Conservation (phyloP, 92 coral and sea anemone species). For the Bergia puertoricense region DNA sequence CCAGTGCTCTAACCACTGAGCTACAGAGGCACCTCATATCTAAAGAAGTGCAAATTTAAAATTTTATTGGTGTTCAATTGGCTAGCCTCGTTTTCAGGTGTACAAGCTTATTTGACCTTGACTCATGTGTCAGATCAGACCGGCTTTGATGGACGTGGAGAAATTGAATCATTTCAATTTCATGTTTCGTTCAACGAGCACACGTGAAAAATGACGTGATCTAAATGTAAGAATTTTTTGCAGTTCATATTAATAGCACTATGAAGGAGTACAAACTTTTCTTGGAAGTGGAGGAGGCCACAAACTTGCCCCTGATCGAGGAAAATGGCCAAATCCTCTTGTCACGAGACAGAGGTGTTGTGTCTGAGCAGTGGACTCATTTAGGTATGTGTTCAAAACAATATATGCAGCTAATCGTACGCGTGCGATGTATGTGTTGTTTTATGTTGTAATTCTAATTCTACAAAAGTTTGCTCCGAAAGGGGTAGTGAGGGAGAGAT, state of each 20-base stretch:
- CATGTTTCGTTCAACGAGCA: too few species aligned
- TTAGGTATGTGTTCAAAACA: background rate
- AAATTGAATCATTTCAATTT: background rate
- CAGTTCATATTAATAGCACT: background rate
- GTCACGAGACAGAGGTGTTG: slow-evolving; percentile 33
- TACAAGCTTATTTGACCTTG: background rate
- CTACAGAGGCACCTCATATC: slow-evolving; percentile 78
- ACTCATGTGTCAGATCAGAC: background rate
- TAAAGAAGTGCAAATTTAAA: background rate
- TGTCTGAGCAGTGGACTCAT: slow-evolving; percentile 38
- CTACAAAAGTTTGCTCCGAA: too few species aligned
- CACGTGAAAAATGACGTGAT: background rate
- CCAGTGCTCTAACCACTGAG: slow-evolving; percentile 99
- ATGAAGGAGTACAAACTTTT: slow-evolving; percentile 53
- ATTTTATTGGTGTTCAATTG: background rate
- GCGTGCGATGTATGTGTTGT: too few species aligned
- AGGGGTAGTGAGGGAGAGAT: too few species aligned
- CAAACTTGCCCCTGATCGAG: slow-evolving; percentile 59
- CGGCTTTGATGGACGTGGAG: background rate
- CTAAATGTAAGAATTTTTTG: background rate
- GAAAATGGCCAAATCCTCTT: slow-evolving; percentile 69
- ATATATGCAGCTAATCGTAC: too few species aligned
- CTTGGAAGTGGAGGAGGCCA: slow-evolving; percentile 46
- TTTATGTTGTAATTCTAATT: too few species aligned
- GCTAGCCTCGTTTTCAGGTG: slow-evolving; percentile 3